Percentiles rank a stretch among this genome's conserved stretches.
These are phyloP conservation scores for Melanogrammus aeglefinus DNA, from an alignment of 2,797 vertebrate genomes.

Conservation along the genomic window DNA sequence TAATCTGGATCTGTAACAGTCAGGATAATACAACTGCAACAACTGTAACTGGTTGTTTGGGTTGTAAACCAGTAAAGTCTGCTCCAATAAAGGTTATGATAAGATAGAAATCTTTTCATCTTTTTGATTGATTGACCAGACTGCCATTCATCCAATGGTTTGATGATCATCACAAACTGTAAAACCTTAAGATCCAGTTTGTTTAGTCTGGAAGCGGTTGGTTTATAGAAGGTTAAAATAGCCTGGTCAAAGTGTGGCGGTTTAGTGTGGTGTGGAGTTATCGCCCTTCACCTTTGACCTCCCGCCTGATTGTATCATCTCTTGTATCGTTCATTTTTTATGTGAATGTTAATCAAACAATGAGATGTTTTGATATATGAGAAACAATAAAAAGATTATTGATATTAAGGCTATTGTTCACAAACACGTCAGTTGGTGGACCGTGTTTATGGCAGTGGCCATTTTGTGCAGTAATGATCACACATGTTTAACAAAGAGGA, in stretches of 20 bases:
- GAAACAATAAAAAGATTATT: conserved; percentile 53
- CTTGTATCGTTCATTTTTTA: not conserved
- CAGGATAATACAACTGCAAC: not conserved
- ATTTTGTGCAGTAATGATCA: not conserved
- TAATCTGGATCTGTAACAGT: not conserved
- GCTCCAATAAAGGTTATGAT: not conserved
- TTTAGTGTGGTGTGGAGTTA: no score
- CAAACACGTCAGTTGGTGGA: no score
- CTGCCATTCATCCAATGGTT: not conserved
- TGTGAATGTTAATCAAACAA: not conserved
- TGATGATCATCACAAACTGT: not conserved
- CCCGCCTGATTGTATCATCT: not conserved
- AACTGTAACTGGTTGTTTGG: not conserved
- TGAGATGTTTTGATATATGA: conserved; percentile 54
- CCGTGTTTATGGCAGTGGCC: not conserved
- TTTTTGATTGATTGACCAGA: not conserved
- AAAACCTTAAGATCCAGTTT: not conserved
- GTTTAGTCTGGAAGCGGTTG: not conserved
- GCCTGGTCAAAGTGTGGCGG: no score
- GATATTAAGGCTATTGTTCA: conserved; percentile 11
- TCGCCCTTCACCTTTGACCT: not conserved
- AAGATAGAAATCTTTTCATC: not conserved
- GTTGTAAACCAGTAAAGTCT: not conserved
- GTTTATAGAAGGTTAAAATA: not conserved
- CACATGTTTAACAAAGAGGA: not conserved